These are phyloP conservation scores for Dilophus febrilis DNA, from an alignment of 2,888 invertebrate genomes.

Conservation along the genomic window DNA sequence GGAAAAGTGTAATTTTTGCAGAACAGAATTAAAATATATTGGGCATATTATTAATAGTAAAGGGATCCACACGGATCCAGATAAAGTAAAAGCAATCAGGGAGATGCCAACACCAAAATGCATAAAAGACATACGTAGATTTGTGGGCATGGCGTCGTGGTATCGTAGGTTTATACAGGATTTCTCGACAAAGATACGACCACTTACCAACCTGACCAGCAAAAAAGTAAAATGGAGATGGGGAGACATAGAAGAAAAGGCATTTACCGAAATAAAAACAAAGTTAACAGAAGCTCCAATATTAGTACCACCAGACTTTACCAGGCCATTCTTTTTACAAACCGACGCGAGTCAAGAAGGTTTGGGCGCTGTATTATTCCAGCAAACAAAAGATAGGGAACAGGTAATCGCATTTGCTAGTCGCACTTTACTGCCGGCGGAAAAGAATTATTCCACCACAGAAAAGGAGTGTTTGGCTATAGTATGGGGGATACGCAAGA, in stretches of 20 bases:
- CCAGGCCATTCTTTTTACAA: background rate
- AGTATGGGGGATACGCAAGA: background rate
- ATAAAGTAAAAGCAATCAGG: slow-evolving; percentile 1
- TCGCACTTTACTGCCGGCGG: background rate
- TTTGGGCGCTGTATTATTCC: slow-evolving; percentile 5
- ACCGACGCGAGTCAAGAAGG: background rate
- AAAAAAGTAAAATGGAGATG: background rate
- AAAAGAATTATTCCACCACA: background rate
- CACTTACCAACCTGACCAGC: slow-evolving; percentile 5
- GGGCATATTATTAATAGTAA: slow-evolving; percentile 1
- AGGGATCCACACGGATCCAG: no score
- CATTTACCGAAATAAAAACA: background rate
- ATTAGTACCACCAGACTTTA: background rate
- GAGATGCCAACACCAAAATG: background rate
- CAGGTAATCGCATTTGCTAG: no score
- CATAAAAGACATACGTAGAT: slow-evolving; percentile 3
- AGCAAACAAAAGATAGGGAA: no score
- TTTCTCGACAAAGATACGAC: slow-evolving; percentile 6
- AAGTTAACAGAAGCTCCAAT: background rate
- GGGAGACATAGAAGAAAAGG: background rate
- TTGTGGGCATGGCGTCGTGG: slow-evolving; percentile 6
- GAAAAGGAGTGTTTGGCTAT: no score
- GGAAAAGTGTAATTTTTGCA: background rate
- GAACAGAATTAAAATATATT: slow-evolving; percentile 4
- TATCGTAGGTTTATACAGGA: slow-evolving; percentile 7